Evolutionary conservation across 2,113 vertebrate genomes (phyloP), one percentile per base, ranked within the genome.

Genomic region (Calyptomena viridis): DNA sequence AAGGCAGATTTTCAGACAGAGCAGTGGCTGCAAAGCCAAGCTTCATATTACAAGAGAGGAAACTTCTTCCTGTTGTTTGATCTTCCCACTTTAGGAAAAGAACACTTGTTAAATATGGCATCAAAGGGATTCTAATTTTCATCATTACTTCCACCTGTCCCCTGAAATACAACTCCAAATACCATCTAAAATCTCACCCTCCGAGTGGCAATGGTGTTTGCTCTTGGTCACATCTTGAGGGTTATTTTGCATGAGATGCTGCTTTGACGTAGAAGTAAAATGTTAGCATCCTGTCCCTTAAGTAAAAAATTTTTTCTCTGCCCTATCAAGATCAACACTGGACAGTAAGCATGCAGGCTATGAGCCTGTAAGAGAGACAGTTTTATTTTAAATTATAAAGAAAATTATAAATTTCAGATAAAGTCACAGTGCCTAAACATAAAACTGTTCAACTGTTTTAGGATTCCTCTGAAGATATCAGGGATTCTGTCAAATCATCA

Each of bases 101-200:
- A 76, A 35, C 66, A 50, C 40, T 77, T 67, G 82, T 87, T 94
- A 95, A 93, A 95, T 85, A 84, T 0, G 28, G 89, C 84, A 95
- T 93, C 95, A 95, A 91, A 96, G 87, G 77, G 89, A 94, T 91
- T 93, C 89, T 87, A 58, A 83, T n/a, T 72, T 39, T 49, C 91
- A 39, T 83, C 95, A 85, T 93, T 87, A 73, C 67, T 91, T 83
- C 87, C 93, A 94, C 91, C 94, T 96, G 93, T 83, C 74, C 84
- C 49, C 63, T 89, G 95, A 95, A 97, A 96, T 42, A 94, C 91
- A 84, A 91, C 63, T 49, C 91, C 82, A 90, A 93, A 93, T 91
- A 58, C 63, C 55, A 0, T 52, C 69, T 84, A 87, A 89, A 84
- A 84, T 63, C 75, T 94, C 58, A 30, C 21, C 37, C 28, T 69